These are phyloP conservation scores for Arvicanthis niloticus DNA, from an alignment of 2,113 vertebrate species.

Conservation along the genomic window DNA sequence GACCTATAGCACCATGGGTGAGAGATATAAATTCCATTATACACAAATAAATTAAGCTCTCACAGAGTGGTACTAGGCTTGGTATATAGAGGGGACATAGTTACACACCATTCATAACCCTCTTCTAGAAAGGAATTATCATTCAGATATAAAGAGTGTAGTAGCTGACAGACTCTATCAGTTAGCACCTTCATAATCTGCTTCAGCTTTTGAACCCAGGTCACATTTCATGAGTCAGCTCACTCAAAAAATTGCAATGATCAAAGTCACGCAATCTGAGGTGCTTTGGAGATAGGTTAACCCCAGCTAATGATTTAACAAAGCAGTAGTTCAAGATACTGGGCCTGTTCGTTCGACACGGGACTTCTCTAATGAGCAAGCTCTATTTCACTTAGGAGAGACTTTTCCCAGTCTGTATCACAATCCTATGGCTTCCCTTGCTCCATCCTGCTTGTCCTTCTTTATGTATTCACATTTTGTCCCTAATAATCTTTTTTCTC, in stretches of 20 bases:
- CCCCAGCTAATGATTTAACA: background rate
- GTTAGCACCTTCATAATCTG: background rate
- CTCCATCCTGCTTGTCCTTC: background rate
- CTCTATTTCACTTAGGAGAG: background rate
- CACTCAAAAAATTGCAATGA: background rate
- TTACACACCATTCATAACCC: background rate
- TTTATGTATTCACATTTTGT: background rate
- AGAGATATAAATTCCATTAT: constrained; percentile 12
- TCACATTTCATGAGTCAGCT: background rate
- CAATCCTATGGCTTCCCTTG: background rate
- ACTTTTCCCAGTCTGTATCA: background rate
- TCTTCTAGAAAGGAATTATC: background rate
- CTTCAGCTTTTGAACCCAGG: background rate
- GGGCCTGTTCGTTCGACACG: background rate
- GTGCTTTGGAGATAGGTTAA: background rate
- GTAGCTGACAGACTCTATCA: background rate
- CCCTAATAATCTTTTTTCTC: background rate
- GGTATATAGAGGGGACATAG: background rate
- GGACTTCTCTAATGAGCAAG: background rate
- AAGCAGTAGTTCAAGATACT: background rate
- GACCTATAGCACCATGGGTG: background rate
- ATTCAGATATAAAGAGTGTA: background rate
- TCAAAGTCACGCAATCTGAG: background rate
- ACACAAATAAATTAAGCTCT: constrained; percentile 8
- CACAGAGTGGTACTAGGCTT: background rate